These are phyloP conservation scores for Trachemys scripta DNA, from an alignment of 2,113 vertebrate genomes.

Conservation along the genomic window DNA sequence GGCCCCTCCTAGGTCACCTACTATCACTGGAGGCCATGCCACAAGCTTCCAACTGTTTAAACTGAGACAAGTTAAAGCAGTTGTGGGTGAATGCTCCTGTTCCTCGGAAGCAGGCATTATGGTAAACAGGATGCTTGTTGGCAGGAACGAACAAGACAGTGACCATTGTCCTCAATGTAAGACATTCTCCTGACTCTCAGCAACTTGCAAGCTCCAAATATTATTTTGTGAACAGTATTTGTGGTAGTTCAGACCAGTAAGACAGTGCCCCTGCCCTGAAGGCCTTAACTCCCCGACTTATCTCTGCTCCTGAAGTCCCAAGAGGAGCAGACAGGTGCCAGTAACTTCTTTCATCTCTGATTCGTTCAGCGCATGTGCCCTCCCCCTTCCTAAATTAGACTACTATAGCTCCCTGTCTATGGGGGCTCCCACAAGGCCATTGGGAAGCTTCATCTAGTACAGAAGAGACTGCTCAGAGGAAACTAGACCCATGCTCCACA, in stretches of 20 bases:
- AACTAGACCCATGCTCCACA: background rate
- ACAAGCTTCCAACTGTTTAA: background rate
- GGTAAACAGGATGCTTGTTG: background rate
- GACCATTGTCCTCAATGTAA: background rate
- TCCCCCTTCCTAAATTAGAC: background rate
- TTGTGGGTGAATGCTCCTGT: background rate
- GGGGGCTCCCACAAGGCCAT: background rate
- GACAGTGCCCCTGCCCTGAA: background rate
- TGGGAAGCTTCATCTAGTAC: background rate
- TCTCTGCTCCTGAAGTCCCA: background rate
- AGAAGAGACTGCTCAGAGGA: background rate
- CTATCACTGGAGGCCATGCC: background rate
- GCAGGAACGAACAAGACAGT: background rate
- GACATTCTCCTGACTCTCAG: background rate
- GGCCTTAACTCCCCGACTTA: background rate
- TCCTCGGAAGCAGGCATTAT: background rate
- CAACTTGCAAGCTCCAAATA: background rate
- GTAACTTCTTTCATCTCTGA: background rate
- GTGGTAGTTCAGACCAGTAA: background rate
- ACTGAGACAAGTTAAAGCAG: background rate
- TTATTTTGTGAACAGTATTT: background rate
- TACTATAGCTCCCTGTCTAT: background rate
- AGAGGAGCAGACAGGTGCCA: background rate
- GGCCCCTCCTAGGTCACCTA: background rate
- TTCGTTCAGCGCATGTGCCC: background rate